Evolutionary conservation across 2,888 invertebrate genomes (phyloP), one percentile per base, ranked within the genome.

Genomic region (Antheraea assamensis): DNA sequence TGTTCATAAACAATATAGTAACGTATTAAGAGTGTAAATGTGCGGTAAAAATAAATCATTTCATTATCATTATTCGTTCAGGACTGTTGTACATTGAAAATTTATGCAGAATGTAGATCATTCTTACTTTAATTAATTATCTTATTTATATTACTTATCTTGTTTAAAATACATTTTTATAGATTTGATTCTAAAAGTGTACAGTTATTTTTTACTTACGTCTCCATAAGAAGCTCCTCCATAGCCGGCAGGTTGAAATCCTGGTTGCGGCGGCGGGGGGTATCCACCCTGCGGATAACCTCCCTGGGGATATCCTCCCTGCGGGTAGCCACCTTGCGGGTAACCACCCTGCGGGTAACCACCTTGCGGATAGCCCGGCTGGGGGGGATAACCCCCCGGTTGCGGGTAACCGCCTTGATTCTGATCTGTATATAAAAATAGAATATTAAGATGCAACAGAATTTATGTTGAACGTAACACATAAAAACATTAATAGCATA

Each of bases 391-490:
- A 0, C 86, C 88, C 0, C 85, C 88, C 24, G 82, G 89, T 17
- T 91, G 93, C 1, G 93, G 92, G 71, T 88, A 89, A 0, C 87
- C 87, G 0, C 87, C 95, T 93, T 87, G 91, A 82, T 89, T 88
- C 77, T 90, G 92, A 85, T 91, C 91, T 91, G 87, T 10, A 72
- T 77, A 74, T 35, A 61, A 75, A 78, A 42, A 31, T 10, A 1
- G 21, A 5, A 30, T 13, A 66, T 49, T 64, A 47, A 30, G 3
- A 19, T 52, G 47, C 30, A 55, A 30, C 8, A 31, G 1, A 21
- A 71, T 31, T 19, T 52, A 13, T 58, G 19, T 31, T 15, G 15
- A 66, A 30, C 4, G 15, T 31, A 30, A 66, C 31, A 31, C 64
- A 31, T 19, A 66, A 30, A 27, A 27, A 61, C 19, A 2, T 66